These are phyloP conservation scores for Coilia nasus DNA, from an alignment of 2,797 vertebrate species.

Conservation along the genomic window DNA sequence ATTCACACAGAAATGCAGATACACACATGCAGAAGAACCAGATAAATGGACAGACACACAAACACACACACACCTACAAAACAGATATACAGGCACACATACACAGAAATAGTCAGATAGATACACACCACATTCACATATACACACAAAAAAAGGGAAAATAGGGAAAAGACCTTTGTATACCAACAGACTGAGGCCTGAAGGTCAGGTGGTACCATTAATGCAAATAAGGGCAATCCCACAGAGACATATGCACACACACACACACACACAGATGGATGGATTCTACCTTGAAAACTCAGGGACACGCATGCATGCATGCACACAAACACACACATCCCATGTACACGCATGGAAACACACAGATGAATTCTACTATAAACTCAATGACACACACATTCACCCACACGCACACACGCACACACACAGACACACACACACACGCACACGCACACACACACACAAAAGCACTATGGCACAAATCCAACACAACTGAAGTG, in stretches of 20 bases:
- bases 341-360: background rate
- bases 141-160: background rate
- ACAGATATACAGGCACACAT: no score
- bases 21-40: no score
- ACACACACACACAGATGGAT: background rate
- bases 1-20: no score
- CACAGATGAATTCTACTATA: background rate
- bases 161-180: background rate
- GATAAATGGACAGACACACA: no score
- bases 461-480: background rate
- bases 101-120: no score
- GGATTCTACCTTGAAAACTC: background rate
- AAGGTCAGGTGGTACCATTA: background rate
- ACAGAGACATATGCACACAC: background rate
- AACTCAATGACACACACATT: background rate
- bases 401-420: background rate
- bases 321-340: background rate
- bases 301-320: background rate
- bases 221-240: background rate
- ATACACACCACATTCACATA: no score
- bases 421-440: background rate
- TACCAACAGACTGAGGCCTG: background rate
- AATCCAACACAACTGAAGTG: constrained; percentile 1
- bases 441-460: background rate
- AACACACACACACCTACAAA: no score